Base-by-base conservation (phyloP, 2,797 vertebrate species). In the Argentina silus region DNA sequence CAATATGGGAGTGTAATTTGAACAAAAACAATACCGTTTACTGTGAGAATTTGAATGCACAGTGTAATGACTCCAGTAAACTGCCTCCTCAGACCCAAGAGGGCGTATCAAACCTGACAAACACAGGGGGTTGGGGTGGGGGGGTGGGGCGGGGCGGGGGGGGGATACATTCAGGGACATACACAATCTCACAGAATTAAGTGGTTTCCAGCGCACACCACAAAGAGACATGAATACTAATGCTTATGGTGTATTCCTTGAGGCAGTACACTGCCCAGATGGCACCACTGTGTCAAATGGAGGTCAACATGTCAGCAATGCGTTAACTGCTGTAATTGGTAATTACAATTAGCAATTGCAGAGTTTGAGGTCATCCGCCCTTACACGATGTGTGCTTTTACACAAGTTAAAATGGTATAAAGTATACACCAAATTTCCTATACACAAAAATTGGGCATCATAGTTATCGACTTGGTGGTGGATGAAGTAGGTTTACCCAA, bases 291-390 rank as follows among this genome's bases (percentile, higher is more conserved):
- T 73, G 78, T 78, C 77, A 72, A 19, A 69, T n/a, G 63, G 64
- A 84, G 79, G 80, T 84, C 78, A 74, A 78, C 59, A 6, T 53
- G 80, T 83, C 80, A 72, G 77, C 76, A 27, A 15, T 14, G 75
- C 7, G 66, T 67, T 78, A 78, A 77, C 10, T 51, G 66, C 72
- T 75, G 75, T 76, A 69, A 8, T 15, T 0, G 69, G 75, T 83
- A 73, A 80, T 36, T 36, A 36, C 27, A 36, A 36, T 36, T 1
- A 36, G 27, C 27, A 36, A 36, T 79, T 61, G 47, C 69, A 71
- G 19, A 74, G 78, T 75, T 78, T 75, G 50, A 15, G 47, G 47
- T 67, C 60, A 6, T 62, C 36, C 43, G 67, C 53, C 27, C 4
- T 36, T 36, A 36, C 27, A 36, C 27, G 27, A 36, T 36, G 27